Evolutionary conservation across 2,888 invertebrate genomes (phyloP).

Genomic region (Eurytoma adleriae): DNA sequence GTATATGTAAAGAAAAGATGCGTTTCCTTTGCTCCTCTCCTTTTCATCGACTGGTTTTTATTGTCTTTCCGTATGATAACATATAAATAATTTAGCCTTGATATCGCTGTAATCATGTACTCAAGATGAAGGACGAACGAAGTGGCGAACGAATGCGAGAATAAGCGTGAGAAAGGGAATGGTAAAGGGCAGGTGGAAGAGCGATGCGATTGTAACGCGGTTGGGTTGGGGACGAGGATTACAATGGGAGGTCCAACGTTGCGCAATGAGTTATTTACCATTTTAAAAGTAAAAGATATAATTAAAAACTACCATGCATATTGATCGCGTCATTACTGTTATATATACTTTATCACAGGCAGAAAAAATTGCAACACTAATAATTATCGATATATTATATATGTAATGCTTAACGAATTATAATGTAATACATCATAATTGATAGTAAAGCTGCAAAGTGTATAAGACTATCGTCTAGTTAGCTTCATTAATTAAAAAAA

Average conservation of each 20-base stretch:
- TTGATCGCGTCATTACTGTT: conserved; percentile 48
- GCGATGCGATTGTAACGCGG: background rate
- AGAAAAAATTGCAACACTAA: conserved; percentile 58
- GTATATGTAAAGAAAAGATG: conserved; percentile 16
- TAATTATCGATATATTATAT: conserved; percentile 61
- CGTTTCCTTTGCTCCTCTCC: conserved; percentile 56
- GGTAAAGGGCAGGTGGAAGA: background rate
- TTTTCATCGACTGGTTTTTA: conserved; percentile 56
- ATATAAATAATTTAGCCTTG: conserved; percentile 53
- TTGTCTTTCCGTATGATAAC: conserved; percentile 55
- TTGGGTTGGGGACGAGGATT: background rate
- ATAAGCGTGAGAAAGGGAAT: too few relatives aligned
- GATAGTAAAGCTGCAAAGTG: conserved; percentile 61
- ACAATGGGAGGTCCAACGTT: conserved; percentile 44
- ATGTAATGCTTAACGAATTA: conserved; percentile 61
- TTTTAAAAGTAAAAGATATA: conserved; percentile 9
- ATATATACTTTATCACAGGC: conserved; percentile 59
- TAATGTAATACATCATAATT: conserved; percentile 64
- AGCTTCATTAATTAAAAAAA: conserved; percentile 53
- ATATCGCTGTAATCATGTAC: conserved; percentile 49
- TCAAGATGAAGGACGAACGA: conserved; percentile 45
- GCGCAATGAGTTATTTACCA: conserved; percentile 42
- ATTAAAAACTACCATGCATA: conserved; percentile 27
- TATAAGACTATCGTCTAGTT: conserved; percentile 62
- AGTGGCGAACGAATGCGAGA: conserved; percentile 8